Base-by-base conservation (phyloP, 2,113 vertebrate genomes). In the Rhinogobius similis region DNA sequence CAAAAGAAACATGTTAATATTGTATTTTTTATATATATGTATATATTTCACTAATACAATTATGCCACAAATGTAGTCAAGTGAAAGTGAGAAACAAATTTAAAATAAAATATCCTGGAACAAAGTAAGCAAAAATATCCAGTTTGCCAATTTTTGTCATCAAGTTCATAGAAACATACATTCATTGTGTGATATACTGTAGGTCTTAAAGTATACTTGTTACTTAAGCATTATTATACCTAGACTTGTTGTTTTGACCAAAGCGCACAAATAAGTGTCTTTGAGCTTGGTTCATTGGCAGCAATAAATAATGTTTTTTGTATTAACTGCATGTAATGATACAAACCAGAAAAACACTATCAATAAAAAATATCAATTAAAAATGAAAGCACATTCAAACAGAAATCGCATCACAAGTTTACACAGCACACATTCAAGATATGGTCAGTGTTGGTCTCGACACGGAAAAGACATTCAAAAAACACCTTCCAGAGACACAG, bases 121-220 rank as follows among this genome's bases (percentile, higher is more conserved):
- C 65, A 79, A 72, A 46, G 63, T 56, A 74, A 77, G 26, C 24
- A 16, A 58, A 26, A 18, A 18, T 26, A 67, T 65, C 74, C 71
- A 82, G 44, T 12, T 67, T 39, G 78, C 61, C 10, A 55, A n/a
- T 70, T 69, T 77, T 65, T 62, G 68, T 73, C 38, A 62, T 75
- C 62, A 69, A 73, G 70, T 84, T 77, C 43, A 69, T 77, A 58
- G 78, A 89, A 86, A 78, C 62, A 75, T 81, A 79, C 85, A 84
- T 88, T 87, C 81, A 67, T 55, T 55, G 52, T 53, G 21, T 55
- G 18, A 48, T 26, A 3, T 13, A 23, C 86, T 84, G 58, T 71
- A 83, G 83, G 65, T 59, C 73, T 84, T 73, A 55, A 55, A 26
- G 4, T 58, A 26, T 58, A 61, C 14, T 11, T 27, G 1, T 18